A percentile compares a stretch with the other conserved stretches of the same genome.
phyloP scores from a whole-genome alignment of 2,797 vertebrate species.

The Sebastes kiyomatsui region DNA sequence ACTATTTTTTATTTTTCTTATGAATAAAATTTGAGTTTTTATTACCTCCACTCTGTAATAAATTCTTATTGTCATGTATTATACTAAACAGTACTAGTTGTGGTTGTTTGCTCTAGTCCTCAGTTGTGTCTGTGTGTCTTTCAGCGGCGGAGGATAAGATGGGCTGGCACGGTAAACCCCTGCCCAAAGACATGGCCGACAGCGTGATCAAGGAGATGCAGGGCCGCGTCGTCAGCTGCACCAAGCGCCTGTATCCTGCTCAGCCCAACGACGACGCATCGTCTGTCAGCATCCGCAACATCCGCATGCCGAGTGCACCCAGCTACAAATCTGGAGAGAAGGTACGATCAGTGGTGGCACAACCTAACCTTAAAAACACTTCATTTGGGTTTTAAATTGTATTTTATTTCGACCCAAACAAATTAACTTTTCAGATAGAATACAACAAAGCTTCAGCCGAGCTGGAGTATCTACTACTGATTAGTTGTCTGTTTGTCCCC shows the following conservation, averaged over 20 bases:
- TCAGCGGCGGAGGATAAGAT: constrained; percentile 93
- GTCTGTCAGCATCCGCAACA: constrained; percentile 86
- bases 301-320: constrained; percentile 91
- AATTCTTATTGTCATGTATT: neutral
- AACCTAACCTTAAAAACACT: neutral
- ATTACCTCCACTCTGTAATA: neutral
- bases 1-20: neutral
- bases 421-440: neutral
- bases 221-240: constrained; percentile 88
- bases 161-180: constrained; percentile 94
- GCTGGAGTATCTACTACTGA: neutral
- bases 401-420: too few relatives aligned
- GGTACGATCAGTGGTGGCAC: constrained; percentile 66
- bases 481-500: neutral
- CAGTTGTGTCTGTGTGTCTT: neutral
- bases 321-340: constrained; percentile 94
- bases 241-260: constrained; percentile 89
- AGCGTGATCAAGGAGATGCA: constrained; percentile 89
- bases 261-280: constrained; percentile 88
- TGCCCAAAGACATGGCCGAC: constrained; percentile 93
- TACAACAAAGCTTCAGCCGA: neutral
- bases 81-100: neutral
- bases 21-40: neutral
- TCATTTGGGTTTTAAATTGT: neutral
- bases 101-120: neutral